Percentiles rank a stretch among this genome's conserved stretches.
phyloP scores from a whole-genome alignment of 1,140 invertebrate species.

The Zaprionus taronus region DNA sequence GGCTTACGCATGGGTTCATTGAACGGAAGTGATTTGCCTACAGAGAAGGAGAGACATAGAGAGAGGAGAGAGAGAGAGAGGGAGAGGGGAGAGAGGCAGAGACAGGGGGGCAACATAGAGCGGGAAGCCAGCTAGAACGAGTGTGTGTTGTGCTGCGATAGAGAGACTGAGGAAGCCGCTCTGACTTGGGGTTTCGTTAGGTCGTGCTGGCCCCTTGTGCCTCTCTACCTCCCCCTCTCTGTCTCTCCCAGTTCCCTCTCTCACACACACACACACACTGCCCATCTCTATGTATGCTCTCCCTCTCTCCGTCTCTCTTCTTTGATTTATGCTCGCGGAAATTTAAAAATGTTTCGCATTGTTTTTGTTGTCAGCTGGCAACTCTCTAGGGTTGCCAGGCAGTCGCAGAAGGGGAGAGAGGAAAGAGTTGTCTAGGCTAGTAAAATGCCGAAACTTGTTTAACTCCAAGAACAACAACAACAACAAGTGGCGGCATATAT shows the following conservation, averaged over 20 bases:
- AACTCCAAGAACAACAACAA: conserved; percentile 6
- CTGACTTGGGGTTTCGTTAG: conserved; percentile 53
- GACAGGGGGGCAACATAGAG: no score
- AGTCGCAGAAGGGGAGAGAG: background rate
- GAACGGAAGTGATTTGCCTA: conserved; percentile 83
- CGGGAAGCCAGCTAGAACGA: background rate
- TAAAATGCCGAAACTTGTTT: conserved; percentile 9
- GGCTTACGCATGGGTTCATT: conserved; percentile 81
- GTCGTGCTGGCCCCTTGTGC: conserved; percentile 9
- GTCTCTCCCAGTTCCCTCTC: conserved; percentile 11
- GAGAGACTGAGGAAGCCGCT: conserved; percentile 23
- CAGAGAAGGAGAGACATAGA: conserved; percentile 26
- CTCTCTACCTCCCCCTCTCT: conserved; percentile 15
- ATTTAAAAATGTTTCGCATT: conserved; percentile 32
- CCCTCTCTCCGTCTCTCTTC: background rate
- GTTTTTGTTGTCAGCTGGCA: conserved; percentile 1
- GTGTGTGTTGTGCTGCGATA: conserved; percentile 18
- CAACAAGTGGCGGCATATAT: conserved; percentile 20
- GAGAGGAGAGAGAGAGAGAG: conserved; percentile 8
- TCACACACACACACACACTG: conserved; percentile 11
- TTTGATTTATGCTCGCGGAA: conserved; percentile 48
- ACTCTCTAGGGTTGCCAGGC: conserved; percentile 14
- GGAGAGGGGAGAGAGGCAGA: background rate
- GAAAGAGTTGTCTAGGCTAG: background rate
- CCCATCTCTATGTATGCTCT: conserved; percentile 6